Evolutionary conservation across 2,888 invertebrate species (phyloP).

Genomic region (Ormyrus rosae): DNA sequence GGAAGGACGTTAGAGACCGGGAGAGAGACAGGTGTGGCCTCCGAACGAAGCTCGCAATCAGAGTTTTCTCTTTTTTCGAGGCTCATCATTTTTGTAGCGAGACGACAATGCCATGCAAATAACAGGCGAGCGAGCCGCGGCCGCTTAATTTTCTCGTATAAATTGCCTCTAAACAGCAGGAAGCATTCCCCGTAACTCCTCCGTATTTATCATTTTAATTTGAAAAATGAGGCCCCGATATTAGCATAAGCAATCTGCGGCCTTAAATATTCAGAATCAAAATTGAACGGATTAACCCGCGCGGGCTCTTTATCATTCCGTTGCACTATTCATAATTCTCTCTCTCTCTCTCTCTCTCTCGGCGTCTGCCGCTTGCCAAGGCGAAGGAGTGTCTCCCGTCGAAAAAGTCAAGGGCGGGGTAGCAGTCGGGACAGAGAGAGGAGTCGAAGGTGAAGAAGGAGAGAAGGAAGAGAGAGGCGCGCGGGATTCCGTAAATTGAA

Average conservation of each 20-base stretch:
- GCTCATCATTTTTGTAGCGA: too few species aligned
- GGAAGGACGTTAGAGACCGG: too few species aligned
- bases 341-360: background rate
- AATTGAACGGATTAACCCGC: background rate
- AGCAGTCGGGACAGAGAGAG: constrained; percentile 31
- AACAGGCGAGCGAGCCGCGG: too few species aligned
- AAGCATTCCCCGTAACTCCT: too few species aligned
- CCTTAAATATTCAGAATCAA: constrained; percentile 3
- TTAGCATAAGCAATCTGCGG: background rate
- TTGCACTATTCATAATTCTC: background rate
- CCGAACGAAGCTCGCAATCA: too few species aligned
- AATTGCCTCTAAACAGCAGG: too few species aligned
- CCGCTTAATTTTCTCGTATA: too few species aligned
- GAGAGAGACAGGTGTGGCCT: too few species aligned
- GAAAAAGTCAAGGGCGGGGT: constrained; percentile 31
- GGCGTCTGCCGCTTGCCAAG: background rate
- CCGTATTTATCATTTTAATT: too few species aligned
- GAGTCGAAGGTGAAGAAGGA: background rate
- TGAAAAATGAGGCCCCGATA: too few species aligned
- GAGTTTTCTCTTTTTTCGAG: too few species aligned
- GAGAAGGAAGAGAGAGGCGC: constrained; percentile 36
- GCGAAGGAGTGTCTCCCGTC: constrained; percentile 36
- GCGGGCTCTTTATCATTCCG: background rate
- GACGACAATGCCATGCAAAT: too few species aligned
- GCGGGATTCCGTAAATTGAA: constrained; percentile 71